A percentile compares a stretch with the other conserved stretches of the same genome.
Evolutionary conservation across 2,888 invertebrate species (phyloP).

Genomic region (Pyrrhia umbra): DNA sequence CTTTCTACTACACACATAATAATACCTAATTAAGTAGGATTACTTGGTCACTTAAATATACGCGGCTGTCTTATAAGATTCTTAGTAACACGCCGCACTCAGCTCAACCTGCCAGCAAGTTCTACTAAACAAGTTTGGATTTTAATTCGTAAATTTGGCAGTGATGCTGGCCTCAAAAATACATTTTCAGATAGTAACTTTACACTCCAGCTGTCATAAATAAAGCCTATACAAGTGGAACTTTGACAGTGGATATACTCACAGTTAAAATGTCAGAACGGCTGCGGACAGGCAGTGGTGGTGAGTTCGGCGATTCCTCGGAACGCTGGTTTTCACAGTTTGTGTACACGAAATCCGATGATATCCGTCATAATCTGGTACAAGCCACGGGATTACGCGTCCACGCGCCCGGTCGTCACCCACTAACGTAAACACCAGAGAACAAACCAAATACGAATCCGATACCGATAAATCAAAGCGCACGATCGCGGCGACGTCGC

Average conservation of each 20-base stretch:
- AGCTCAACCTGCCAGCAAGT: conserved; percentile 14
- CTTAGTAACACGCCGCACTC: conserved; percentile 35
- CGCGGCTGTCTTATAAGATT: conserved; percentile 25
- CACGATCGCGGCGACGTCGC: conserved; percentile 88
- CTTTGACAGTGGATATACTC: conserved; percentile 70
- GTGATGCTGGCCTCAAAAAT: not conserved
- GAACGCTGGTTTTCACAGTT: conserved; percentile 78
- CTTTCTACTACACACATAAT: conserved; percentile 48
- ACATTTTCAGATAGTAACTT: conserved; percentile 18
- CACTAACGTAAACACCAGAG: conserved; percentile 89
- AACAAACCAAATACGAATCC: conserved; percentile 85
- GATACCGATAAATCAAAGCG: conserved; percentile 90
- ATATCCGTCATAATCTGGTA: conserved; percentile 88
- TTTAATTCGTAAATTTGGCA: conserved; percentile 6
- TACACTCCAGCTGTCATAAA: conserved; percentile 35
- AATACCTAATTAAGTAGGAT: conserved; percentile 54
- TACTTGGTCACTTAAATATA: conserved; percentile 58
- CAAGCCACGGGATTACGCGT: conserved; percentile 87
- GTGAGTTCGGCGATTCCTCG: conserved; percentile 72
- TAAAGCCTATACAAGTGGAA: conserved; percentile 32
- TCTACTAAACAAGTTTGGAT: not conserved
- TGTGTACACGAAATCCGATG: conserved; percentile 84
- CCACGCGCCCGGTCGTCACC: conserved; percentile 85
- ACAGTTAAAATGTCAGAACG: conserved; percentile 70
- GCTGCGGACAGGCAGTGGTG: conserved; percentile 56